Evolutionary conservation across 2,797 vertebrate species (phyloP).

Genomic region (Neosalanx taihuensis): DNA sequence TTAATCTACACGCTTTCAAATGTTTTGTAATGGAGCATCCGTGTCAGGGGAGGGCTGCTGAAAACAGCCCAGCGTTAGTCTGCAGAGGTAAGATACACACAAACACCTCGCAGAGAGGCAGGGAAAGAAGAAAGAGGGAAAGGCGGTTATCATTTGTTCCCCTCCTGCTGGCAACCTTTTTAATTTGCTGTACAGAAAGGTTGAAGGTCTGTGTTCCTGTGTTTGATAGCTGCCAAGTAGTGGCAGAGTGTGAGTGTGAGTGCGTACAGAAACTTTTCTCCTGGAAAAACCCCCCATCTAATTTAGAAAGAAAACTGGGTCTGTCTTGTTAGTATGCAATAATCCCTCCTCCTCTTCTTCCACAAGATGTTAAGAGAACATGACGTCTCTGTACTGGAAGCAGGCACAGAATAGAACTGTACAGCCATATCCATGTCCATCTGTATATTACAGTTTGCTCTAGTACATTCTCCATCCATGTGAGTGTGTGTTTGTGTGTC

Average conservation of each 20-base stretch:
- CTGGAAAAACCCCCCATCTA: not conserved
- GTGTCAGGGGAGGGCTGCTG: conserved; percentile 41
- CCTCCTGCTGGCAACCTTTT: conserved; percentile 47
- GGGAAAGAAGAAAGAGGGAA: conserved; percentile 27
- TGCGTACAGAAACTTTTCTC: not conserved
- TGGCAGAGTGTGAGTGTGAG: conserved; percentile 2
- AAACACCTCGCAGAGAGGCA: conserved; percentile 36
- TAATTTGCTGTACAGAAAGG: not conserved
- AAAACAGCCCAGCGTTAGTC: conserved; percentile 21
- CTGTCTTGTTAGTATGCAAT: not conserved
- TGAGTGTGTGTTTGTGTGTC: not conserved
- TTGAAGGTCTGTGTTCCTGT: conserved; percentile 1
- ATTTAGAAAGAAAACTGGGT: conserved; percentile 8
- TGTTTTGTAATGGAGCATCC: conserved; percentile 40
- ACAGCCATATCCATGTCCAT: not conserved
- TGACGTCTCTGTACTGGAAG: conserved; percentile 20
- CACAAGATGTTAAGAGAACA: not conserved
- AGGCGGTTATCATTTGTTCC: conserved; percentile 51
- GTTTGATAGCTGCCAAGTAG: conserved; percentile 17
- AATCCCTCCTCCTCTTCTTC: not conserved
- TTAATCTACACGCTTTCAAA: conserved; percentile 47
- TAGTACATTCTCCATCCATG: not conserved
- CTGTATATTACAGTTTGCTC: not conserved
- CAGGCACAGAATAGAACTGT: conserved; percentile 9
- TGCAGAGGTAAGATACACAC: conserved; percentile 34